A percentile compares a stretch with the other conserved stretches of the same genome.
Evolutionary conservation across 2,797 vertebrate species (phyloP).

Genomic region (Pelodytes ibericus): DNA sequence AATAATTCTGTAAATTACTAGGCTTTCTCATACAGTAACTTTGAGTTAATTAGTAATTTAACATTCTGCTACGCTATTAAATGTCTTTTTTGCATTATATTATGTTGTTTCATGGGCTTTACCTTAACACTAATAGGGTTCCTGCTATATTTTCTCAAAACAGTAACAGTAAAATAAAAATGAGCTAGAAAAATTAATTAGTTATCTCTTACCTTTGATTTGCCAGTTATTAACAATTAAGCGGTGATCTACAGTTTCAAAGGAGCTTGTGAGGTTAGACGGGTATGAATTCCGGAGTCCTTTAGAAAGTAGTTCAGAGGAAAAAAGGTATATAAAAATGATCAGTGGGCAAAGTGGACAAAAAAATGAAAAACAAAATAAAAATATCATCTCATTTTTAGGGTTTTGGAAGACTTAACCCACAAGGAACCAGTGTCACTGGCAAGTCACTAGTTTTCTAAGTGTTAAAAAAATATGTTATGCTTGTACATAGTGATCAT

Average conservation of each 20-base stretch:
- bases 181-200: constrained; percentile 79
- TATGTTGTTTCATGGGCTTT: constrained; percentile 85
- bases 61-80: constrained; percentile 82
- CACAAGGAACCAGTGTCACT: background rate
- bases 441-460: too few relatives aligned
- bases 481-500: too few relatives aligned
- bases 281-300: constrained; percentile 60
- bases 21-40: constrained; percentile 81
- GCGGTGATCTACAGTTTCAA: constrained; percentile 64
- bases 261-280: constrained; percentile 60
- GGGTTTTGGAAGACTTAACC: constrained; percentile 1
- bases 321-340: constrained; percentile 61
- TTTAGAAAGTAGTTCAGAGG: constrained; percentile 58
- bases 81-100: constrained; percentile 85
- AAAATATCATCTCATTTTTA: background rate
- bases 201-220: constrained; percentile 81
- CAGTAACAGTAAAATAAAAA: constrained; percentile 84
- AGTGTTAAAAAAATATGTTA: too few relatives aligned
- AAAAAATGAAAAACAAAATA: too few relatives aligned
- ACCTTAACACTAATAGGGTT: constrained; percentile 85
- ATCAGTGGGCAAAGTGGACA: constrained; percentile 31
- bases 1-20: constrained; percentile 84
- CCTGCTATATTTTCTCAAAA: constrained; percentile 84
- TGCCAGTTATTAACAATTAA: constrained; percentile 82
- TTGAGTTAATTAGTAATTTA: constrained; percentile 86